Base-by-base conservation (phyloP, 2,113 vertebrate genomes). In the Ptychochromis oligacanthus region DNA sequence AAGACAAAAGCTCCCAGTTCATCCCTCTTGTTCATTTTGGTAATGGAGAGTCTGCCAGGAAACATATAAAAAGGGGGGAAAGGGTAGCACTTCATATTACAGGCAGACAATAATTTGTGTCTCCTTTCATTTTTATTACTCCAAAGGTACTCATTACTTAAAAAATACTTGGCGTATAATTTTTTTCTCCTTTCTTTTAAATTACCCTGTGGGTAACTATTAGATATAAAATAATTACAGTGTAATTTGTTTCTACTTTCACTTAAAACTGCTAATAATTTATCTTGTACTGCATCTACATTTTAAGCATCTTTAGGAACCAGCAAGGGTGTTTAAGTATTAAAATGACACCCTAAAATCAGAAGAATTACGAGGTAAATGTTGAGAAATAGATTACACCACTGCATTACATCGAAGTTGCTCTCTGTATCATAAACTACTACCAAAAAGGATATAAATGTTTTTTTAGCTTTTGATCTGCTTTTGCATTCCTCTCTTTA, bases 1-100 rank as follows among this genome's bases (percentile, higher is more conserved):
- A 10, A 89, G 65, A 88, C 80, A 60, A 62, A 81, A 74, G 61
- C 67, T 57, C 7, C 20, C 31, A 59, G 5, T 57, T 75, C 81
- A 20, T 74, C 28, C 18, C 72, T 2, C 4, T 61, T 15, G 54
- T 46, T 31, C 62, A 74, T 78, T 55, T 58, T 54, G 18, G 22
- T 28, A 67, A 56, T 26, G 65, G 38, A 10, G 55, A 77, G 60
- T 10, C 2, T 40, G 76, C 4, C 20, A 72, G 24, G 14, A 72
- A 72, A 31, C 26, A 72, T 46, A 70, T n/a, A 49, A 70, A 8
- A 31, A 18, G 17, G 18, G 9, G 17, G 26, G 31, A 52, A 72
- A 52, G 43, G 31, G 67, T n/a, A 54, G 6, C 43, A n/a, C 67
- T 72, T 72, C 67, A 72, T 18, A n/a, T 5, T 72, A 52, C 6